Base-by-base conservation (phyloP, 2,888 invertebrate species). In the Catocala fraxini region DNA sequence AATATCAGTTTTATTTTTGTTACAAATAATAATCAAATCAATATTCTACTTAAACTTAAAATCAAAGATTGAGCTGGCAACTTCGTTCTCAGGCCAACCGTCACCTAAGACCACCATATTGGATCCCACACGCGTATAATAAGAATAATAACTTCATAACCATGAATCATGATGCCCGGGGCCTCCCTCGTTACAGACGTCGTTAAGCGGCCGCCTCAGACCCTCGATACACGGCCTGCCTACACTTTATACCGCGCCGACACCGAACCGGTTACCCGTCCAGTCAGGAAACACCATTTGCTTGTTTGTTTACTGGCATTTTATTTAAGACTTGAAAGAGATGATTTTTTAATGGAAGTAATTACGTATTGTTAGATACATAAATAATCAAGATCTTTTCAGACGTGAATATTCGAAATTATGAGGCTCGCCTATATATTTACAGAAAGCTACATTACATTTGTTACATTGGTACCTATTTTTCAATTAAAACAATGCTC, bases 141-240 rank as follows among this genome's bases (percentile, higher is more conserved):
- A 56, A 62, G 45, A 55, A 72, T 72, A 74, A 75, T 79, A 79
- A 73, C 74, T 77, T 75, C 65, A 73, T 67, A 70, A 68, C 62
- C 73, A 79, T 85, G 83, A 85, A 82, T 85, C 85, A 82, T 66
- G 52, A 51, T 43, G 73, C 76, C 73, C 58, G 70, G 79, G 83
- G 81, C 80, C 78, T 76, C 78, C 78, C 79, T 80, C 76, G 73
- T 77, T 80, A 77, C 67, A 63, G 65, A 68, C 58, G 71, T 80
- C 77, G 80, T 84, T 83, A 79, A 79, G 71, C 68, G 63, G 70
- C 73, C 65, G 64, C 71, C 68, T 67, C 61, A 63, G 56, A 65
- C 60, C 51, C 60, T 53, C 25, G 41, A 15, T 47, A 15, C 11
- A 45, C n/a, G 10, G 47, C 12, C 41, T 35, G n/a, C n/a, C n/a